Base-by-base conservation (phyloP, 2,797 vertebrate genomes). In the Acanthornis magna region DNA sequence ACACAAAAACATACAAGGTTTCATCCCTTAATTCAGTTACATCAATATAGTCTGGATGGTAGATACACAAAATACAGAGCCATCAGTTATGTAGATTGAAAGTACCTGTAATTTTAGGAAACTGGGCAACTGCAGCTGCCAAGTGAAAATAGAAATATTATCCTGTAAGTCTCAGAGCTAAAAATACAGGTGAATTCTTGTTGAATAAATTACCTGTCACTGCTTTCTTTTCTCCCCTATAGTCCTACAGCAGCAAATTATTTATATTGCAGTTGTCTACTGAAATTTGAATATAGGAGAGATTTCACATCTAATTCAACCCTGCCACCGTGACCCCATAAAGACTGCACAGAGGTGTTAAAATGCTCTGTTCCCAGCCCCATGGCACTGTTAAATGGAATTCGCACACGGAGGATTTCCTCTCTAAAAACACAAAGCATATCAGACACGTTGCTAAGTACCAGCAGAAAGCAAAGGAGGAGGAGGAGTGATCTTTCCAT, bases 401-500 rank as follows among this genome's bases (percentile, higher is more conserved):
- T 29, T 53, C 47, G 55, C 42, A 55, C 1, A 1, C 3, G 26
- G 18, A 89, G n/a, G 40, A 74, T 73, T 79, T 82, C 5, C 76
- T 7, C 27, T 71, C 27, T 17, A 7, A 20, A 42, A 61, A 26
- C 43, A n/a, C 29, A 61, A 19, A 61, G 51, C 2, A 0, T 5
- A 71, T 30, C 50, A 74, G 70, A 7, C 1, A 10, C 0, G 2
- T 43, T 65, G 29, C 38, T 51, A 58, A 57, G 36, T 2, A 26
- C 25, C 6, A 5, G 51, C 40, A 62, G 73, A 32, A 63, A 79
- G 3, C 13, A 21, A 77, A 76, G 40, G 40, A 50, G 53, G 68
- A 65, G 38, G 0, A 73, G 58, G 38, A 86, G 29, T 4, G n/a
- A 26, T 5, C 11, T 22, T 32, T 22, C 43, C 38, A 2, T 0